These are phyloP conservation scores for Minunthozetes semirufus DNA, from an alignment of 2,888 invertebrate genomes.

Conservation along the genomic window DNA sequence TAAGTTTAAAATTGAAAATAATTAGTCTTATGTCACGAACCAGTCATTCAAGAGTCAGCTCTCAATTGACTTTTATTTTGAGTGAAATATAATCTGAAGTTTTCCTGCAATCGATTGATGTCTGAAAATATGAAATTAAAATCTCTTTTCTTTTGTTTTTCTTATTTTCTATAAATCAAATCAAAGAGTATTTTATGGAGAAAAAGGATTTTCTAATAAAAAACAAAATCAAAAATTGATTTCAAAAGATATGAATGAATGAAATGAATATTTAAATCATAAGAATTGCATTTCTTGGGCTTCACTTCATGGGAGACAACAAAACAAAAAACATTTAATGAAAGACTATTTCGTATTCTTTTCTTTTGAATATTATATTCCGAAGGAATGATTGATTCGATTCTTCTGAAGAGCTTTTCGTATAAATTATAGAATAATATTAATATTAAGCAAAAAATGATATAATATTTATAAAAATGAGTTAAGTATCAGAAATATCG, in stretches of 20 bases:
- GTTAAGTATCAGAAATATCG: conserved; percentile 52
- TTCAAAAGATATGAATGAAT: background rate
- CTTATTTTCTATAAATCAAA: background rate
- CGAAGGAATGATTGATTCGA: conserved; percentile 21
- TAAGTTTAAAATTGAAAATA: background rate
- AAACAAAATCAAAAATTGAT: background rate
- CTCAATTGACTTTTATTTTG: background rate
- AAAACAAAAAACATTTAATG: conserved; percentile 12
- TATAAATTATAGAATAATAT: conserved; percentile 12
- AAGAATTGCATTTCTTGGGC: no score
- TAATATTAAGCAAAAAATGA: background rate
- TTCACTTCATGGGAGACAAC: background rate
- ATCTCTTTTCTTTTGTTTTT: background rate
- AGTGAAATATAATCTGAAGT: background rate
- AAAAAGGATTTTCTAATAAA: background rate
- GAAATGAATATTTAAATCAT: background rate
- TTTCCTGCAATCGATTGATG: conserved; percentile 8
- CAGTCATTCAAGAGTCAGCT: conserved; percentile 8
- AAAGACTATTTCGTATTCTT: conserved; percentile 14
- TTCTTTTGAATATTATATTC: background rate
- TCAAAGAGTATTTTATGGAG: conserved; percentile 2
- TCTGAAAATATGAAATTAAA: background rate
- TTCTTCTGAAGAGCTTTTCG: background rate
- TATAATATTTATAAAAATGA: background rate
- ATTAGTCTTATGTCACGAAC: conserved; percentile 7